Base-by-base conservation (phyloP, 2,888 invertebrate genomes). In the Dioctria linearis region DNA sequence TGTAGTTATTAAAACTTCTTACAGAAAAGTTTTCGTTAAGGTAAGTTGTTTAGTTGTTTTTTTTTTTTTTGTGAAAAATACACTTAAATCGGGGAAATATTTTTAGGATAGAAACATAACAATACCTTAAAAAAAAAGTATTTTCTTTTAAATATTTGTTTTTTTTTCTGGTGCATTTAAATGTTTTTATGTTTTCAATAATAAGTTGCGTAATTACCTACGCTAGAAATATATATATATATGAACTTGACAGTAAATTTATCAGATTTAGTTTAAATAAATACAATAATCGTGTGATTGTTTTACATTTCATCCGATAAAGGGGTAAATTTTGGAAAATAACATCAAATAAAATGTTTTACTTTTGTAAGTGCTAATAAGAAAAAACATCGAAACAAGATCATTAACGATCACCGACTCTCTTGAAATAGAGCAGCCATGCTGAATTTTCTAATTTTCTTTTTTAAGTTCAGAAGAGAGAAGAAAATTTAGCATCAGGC, bases 351-450 rank as follows among this genome's bases (percentile, higher is more conserved):
- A 25, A 25, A 25, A 25, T 25, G 25, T 25, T 25, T 25, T 25
- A 6, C 8, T 46, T 8, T 46, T 46, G 5, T 46, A 46, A 6
- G 46, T 46, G 1, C 46, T 46, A 8, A 25, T n/a, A 3, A 25
- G n/a, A n/a, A n/a, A 71, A 71, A 71, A 71, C 71, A 71, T 71
- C 11, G 54, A 71, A 71, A 71, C 71, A 71, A 71, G 71, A 51
- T 37, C 40, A 40, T 51, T 71, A 39, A 8, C 39, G 54, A 51
- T 25, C 25, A 25, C 25, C 25, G 25, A 25, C 25, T 51, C 51
- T 37, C 43, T 71, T 39, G 54, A 25, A 25, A 25, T 46, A 54
- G 13, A 61, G 40, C 54, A 75, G 75, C 59, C 75, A 59, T 75
- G 25, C 75, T 75, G 75, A 75, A 75, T 75, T 75, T 75, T 43